These are phyloP conservation scores for Pleuronectes platessa DNA, from an alignment of 2,113 vertebrate species.

Conservation along the genomic window DNA sequence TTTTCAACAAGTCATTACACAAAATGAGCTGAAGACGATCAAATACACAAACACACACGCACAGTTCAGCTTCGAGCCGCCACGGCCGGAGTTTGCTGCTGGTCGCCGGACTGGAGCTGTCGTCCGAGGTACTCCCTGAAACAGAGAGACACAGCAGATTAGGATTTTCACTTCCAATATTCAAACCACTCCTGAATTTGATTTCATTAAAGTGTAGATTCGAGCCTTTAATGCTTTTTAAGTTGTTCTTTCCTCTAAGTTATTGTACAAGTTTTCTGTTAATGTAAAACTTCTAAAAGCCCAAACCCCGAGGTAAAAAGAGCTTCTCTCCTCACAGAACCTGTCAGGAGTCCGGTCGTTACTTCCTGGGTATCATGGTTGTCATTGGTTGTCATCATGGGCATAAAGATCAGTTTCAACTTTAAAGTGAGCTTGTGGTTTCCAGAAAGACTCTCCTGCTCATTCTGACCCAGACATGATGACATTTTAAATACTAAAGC, in stretches of 20 bases:
- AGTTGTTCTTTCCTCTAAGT: too few species aligned
- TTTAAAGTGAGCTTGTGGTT: slow-evolving; percentile 1
- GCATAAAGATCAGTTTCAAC: neutral
- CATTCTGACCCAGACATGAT: neutral
- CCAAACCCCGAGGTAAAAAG: too few species aligned
- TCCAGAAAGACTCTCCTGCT: neutral
- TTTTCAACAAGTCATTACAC: slow-evolving; percentile 40
- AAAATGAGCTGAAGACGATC: slow-evolving; percentile 28
- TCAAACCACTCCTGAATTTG: too few species aligned
- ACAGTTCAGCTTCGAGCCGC: slow-evolving; percentile 79
- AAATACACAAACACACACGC: slow-evolving; percentile 40
- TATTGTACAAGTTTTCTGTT: too few species aligned
- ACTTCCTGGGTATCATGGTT: too few species aligned
- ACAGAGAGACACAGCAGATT: neutral
- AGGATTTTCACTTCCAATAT: neutral
- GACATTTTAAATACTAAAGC: slow-evolving; percentile 9
- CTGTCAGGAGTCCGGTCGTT: too few species aligned
- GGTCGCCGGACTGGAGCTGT: slow-evolving; percentile 83
- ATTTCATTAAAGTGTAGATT: too few species aligned
- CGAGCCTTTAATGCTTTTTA: too few species aligned
- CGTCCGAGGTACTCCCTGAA: slow-evolving; percentile 85
- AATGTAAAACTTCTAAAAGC: too few species aligned
- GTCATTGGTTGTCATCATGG: neutral
- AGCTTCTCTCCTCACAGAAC: too few species aligned
- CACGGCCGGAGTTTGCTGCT: slow-evolving; percentile 80